phyloP scores from a whole-genome alignment of 2,888 invertebrate species.

The Zhuqinia jingwanae region DNA sequence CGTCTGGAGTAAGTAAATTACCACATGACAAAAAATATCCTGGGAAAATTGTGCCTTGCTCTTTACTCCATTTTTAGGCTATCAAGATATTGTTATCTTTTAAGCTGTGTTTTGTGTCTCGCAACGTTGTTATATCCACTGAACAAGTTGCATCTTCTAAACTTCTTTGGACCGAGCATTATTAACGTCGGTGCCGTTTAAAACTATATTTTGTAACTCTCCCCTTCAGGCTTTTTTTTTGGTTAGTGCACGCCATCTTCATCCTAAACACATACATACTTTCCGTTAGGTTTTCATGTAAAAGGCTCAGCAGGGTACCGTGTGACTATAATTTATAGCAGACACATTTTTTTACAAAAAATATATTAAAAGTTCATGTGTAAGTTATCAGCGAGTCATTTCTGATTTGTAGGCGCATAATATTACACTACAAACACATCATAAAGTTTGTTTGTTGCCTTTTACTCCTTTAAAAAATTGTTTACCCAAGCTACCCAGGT shows the following conservation, averaged over 20 bases:
- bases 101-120: neutral
- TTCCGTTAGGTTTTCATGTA: neutral
- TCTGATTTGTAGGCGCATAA: too few species aligned
- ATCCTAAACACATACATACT: neutral
- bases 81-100: neutral
- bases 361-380: neutral
- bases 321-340: neutral
- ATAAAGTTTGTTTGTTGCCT: neutral
- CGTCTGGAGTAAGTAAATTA: neutral
- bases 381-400: too few species aligned
- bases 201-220: neutral
- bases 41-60: neutral
- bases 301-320: conserved; percentile 34
- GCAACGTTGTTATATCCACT: neutral
- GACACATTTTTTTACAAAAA: neutral
- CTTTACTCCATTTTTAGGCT: too few species aligned
- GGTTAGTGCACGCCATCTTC: neutral
- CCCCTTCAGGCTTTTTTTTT: neutral
- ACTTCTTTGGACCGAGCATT: neutral
- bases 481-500: too few species aligned
- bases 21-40: neutral
- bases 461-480: neutral
- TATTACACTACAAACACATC: too few species aligned
- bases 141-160: neutral
- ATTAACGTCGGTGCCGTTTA: neutral